Percentiles rank a stretch among this genome's conserved stretches.
These are phyloP conservation scores for Coccyzus lansbergi DNA, from an alignment of 2,797 vertebrate species.

Conservation along the genomic window DNA sequence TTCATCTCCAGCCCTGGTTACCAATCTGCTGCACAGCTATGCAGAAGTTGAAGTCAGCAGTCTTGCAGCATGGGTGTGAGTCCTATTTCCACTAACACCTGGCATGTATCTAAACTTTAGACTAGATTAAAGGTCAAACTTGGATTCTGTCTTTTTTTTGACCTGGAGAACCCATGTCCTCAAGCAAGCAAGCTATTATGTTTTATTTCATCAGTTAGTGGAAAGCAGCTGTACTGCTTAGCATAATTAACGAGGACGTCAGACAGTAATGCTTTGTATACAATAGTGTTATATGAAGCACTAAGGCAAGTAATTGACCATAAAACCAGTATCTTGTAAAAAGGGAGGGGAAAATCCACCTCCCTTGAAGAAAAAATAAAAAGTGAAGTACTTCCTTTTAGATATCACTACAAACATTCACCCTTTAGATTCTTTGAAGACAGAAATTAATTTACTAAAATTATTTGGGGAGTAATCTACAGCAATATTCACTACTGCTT, in stretches of 20 bases:
- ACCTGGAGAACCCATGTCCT: background rate
- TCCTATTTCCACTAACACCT: background rate
- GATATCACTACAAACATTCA: background rate
- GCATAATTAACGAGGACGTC: constrained; percentile 54
- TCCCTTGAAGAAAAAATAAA: background rate
- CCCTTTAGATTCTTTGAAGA: background rate
- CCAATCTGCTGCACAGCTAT: fast-evolving
- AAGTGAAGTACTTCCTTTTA: background rate
- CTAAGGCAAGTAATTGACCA: constrained; percentile 22
- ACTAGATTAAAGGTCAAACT: constrained; percentile 23
- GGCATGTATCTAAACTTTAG: background rate
- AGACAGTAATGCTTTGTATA: constrained; percentile 51
- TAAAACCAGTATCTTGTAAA: constrained; percentile 37
- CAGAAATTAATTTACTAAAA: constrained; percentile 23
- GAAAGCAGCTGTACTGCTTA: constrained; percentile 59
- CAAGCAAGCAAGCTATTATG: background rate
- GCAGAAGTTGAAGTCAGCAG: background rate
- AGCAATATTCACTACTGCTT: background rate
- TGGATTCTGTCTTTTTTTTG: constrained; percentile 15
- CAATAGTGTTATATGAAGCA: background rate
- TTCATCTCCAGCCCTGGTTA: background rate
- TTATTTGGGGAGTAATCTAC: background rate
- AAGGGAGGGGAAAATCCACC: constrained; percentile 1
- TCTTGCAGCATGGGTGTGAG: fast-evolving
- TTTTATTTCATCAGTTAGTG: constrained; percentile 33